Conservation (phyloP, 2,113 vertebrate species). For the Podarcis cretensis region DNA sequence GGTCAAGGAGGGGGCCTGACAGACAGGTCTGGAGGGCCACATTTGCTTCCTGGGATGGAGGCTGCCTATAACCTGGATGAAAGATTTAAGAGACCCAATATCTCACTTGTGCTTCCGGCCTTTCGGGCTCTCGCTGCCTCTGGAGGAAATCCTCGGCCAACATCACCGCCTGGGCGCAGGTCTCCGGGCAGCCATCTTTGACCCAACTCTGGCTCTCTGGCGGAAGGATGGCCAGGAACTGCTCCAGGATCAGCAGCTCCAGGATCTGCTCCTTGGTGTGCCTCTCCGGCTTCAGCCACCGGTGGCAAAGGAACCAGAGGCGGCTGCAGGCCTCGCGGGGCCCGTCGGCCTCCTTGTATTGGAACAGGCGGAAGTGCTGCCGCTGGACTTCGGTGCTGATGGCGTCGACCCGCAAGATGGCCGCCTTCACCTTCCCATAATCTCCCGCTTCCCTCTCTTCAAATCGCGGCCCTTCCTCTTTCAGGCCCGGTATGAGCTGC, state of each 20-base stretch:
- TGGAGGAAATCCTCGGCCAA: conserved; percentile 65
- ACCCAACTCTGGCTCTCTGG: conserved; percentile 45
- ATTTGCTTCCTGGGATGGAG: no score
- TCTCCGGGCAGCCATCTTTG: conserved; percentile 38
- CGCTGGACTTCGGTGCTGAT: conserved; percentile 48
- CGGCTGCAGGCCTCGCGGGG: conserved; percentile 69
- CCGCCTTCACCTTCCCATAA: conserved; percentile 62
- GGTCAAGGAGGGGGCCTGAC: no score
- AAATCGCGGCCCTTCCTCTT: conserved; percentile 29
- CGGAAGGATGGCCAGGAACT: conserved; percentile 61
- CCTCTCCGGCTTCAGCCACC: conserved; percentile 65
- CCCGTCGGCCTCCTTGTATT: conserved; percentile 44
- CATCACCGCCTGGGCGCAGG: conserved; percentile 61
- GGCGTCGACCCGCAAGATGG: conserved; percentile 39
- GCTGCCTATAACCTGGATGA: no score
- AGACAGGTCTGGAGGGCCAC: no score
- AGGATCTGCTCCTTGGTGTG: conserved; percentile 69
- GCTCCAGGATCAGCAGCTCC: conserved; percentile 69
- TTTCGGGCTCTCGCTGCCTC: conserved; percentile 53
- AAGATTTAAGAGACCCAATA: no score
- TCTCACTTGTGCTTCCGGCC: conserved; percentile 51
- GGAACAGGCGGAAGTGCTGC: conserved; percentile 64
- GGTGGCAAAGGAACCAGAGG: conserved; percentile 71
- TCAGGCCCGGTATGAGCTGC: conserved; percentile 22
- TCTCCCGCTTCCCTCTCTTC: conserved; percentile 54